phyloP scores from a whole-genome alignment of 2,888 invertebrate genomes.

The Oxyscelio sp. region DNA sequence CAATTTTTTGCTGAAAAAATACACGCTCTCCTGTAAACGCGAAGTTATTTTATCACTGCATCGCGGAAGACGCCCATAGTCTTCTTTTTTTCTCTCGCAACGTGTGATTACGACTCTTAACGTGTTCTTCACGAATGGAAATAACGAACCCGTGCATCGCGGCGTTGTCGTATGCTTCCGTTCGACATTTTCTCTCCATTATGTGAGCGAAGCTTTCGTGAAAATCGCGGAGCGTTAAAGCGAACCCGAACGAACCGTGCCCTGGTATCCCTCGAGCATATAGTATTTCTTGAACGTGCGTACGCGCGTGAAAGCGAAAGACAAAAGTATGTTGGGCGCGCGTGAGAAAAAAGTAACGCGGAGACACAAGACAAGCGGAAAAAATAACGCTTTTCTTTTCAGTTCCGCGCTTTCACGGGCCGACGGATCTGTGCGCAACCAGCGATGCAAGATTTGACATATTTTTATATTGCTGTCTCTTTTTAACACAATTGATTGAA shows the following conservation, averaged over 20 bases:
- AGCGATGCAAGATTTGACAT: too few relatives aligned
- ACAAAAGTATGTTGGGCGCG: conserved; percentile 65
- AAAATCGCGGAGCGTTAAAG: conserved; percentile 65
- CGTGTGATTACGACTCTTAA: conserved; percentile 39
- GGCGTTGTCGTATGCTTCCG: conserved; percentile 49
- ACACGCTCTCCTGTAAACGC: too few relatives aligned
- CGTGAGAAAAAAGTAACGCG: conserved; percentile 52
- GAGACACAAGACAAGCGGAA: conserved; percentile 58
- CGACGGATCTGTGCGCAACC: conserved; percentile 7
- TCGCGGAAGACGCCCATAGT: too few relatives aligned
- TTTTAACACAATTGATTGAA: too few relatives aligned
- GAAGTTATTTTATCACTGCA: too few relatives aligned
- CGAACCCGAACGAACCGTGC: conserved; percentile 28
- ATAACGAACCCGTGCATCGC: conserved; percentile 38
- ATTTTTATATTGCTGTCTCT: too few relatives aligned
- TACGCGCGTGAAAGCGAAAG: conserved; percentile 70
- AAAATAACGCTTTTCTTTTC: conserved; percentile 61
- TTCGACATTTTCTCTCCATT: conserved; percentile 61
- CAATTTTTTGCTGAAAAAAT: too few relatives aligned
- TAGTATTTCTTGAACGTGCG: conserved; percentile 30
- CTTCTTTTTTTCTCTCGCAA: too few relatives aligned
- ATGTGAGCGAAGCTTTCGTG: conserved; percentile 57
- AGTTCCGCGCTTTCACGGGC: conserved; percentile 33
- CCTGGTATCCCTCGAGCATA: conserved; percentile 22
- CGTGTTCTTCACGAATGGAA: conserved; percentile 21